Percentiles rank a stretch among this genome's conserved stretches.
phyloP scores from a whole-genome alignment of 2,797 vertebrate genomes.

The Balearica regulorum region DNA sequence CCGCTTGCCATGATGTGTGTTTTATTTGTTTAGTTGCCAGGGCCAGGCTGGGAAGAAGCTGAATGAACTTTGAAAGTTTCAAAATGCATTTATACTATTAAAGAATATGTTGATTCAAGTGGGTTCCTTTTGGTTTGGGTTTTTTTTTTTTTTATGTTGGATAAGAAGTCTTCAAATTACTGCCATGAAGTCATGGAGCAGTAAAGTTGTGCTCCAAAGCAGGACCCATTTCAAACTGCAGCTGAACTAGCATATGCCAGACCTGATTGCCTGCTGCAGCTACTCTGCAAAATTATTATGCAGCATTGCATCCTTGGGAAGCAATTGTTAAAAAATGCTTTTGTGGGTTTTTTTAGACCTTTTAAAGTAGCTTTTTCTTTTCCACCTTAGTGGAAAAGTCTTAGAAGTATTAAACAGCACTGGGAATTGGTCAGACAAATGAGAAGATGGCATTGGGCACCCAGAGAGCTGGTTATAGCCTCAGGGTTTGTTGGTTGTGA shows the following conservation, averaged over 20 bases:
- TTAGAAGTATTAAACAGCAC: neutral
- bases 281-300: neutral
- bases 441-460: neutral
- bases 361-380: neutral
- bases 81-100: neutral
- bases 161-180: neutral
- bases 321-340: neutral
- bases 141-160: neutral
- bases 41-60: conserved; percentile 20
- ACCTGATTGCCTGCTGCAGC: conserved; percentile 5
- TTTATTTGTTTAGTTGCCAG: neutral
- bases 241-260: neutral
- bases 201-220: conserved; percentile 13
- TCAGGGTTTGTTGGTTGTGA: neutral
- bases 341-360: neutral
- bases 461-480: neutral
- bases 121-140: neutral
- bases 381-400: neutral
- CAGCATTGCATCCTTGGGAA: neutral
- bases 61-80: conserved; percentile 1
- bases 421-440: neutral
- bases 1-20: neutral
- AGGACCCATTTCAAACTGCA: neutral
- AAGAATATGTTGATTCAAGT: neutral
- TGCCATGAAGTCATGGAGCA: neutral